These are phyloP conservation scores for Caenorhabditis sp. DNA, from an alignment of 2,888 invertebrate genomes.

Conservation along the genomic window DNA sequence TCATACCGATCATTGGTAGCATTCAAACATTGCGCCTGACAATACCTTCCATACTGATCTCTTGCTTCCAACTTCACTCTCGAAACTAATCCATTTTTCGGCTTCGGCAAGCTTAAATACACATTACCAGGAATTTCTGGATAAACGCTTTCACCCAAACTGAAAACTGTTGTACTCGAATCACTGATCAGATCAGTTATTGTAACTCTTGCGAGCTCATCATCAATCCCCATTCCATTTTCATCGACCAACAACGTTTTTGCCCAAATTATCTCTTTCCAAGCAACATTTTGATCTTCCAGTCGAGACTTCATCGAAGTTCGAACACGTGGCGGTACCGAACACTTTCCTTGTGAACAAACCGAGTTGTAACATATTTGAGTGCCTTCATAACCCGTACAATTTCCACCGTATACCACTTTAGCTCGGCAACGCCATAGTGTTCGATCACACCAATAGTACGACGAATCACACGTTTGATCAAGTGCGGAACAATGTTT, in stretches of 20 bases:
- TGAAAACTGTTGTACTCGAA: slow-evolving; percentile 20
- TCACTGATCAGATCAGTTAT: slow-evolving; percentile 31
- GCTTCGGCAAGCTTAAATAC: slow-evolving; percentile 65
- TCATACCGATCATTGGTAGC: slow-evolving; percentile 64
- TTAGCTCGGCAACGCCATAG: slow-evolving; percentile 60
- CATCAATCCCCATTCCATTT: slow-evolving; percentile 42
- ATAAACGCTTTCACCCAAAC: slow-evolving; percentile 26
- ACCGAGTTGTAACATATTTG: slow-evolving; percentile 66
- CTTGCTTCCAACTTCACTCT: slow-evolving; percentile 61
- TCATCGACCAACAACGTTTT: slow-evolving; percentile 62
- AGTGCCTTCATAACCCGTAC: slow-evolving; percentile 65
- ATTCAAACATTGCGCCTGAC: slow-evolving; percentile 67
- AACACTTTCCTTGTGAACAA: slow-evolving; percentile 45
- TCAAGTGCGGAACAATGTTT: slow-evolving; percentile 57
- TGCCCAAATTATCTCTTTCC: slow-evolving; percentile 59
- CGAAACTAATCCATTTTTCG: slow-evolving; percentile 42
- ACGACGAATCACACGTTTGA: slow-evolving; percentile 59
- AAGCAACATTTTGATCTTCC: slow-evolving; percentile 20
- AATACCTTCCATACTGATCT: slow-evolving; percentile 67
- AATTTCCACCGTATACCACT: slow-evolving; percentile 65
- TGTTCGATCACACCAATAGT: slow-evolving; percentile 61
- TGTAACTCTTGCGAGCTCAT: slow-evolving; percentile 28
- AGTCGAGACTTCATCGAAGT: slow-evolving; percentile 24
- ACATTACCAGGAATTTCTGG: slow-evolving; percentile 63
- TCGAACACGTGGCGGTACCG: slow-evolving; percentile 32